Base-by-base conservation (phyloP, 2,113 vertebrate genomes). In the Ginglymostoma cirratum region DNA sequence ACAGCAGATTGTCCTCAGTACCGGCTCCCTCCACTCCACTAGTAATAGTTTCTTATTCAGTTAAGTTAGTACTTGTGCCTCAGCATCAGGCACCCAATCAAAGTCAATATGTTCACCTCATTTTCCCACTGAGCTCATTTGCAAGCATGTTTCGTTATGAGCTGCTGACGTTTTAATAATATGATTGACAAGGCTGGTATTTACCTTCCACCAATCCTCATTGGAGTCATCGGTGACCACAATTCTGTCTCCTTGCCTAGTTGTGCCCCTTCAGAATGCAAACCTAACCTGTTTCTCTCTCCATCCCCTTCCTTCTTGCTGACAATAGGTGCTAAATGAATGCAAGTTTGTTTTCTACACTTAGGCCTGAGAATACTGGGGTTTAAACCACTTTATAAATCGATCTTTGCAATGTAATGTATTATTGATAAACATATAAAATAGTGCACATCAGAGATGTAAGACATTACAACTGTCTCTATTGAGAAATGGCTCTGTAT, bases 191-290 rank as follows among this genome's bases (percentile, higher is more conserved):
- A 76, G 61, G 6, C n/a, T 92, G 55, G 38, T 66, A 92, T 38
- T 97, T 96, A 99, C 98, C 98, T 99, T 99, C 99, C 99, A 99
- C 99, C 99, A 99, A 96, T 99, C 99, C 96, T 99, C 98, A 48
- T 98, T 98, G 21, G 98, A 98, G 96, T 99, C 99, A 66, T 99
- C 98, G 67, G 98, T 98, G 97, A 99, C 98, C 98, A 98, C 97
- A 96, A 99, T 98, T 95, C 99, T 98, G 96, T 99, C 98, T 95
- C 99, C 99, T 0, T 98, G 98, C 96, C 99, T 99, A 96, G 38
- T 83, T 83, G 2, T n/a, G 72, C 0, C 34, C 72, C n/a, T 83
- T 15, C 23, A 21, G 52, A 24, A 42, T 27, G 42, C 19, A 70
- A 70, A 24, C 24, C 76, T 78, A n/a, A 10, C 76, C 76, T 34